These are phyloP conservation scores for Erpornis zantholeuca DNA, from an alignment of 2,113 vertebrate genomes.

Conservation along the genomic window DNA sequence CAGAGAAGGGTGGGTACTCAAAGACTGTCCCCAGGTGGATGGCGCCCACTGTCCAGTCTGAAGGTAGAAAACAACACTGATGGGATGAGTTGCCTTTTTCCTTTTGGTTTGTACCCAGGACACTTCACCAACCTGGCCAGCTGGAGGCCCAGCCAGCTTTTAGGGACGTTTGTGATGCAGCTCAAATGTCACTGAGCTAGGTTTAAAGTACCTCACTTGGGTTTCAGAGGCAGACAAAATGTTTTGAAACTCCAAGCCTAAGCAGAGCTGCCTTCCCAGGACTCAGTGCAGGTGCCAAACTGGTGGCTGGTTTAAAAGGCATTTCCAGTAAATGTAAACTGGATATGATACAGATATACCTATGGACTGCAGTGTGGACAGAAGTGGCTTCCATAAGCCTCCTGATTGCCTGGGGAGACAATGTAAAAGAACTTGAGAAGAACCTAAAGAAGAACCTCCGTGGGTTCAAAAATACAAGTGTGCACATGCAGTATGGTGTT, in stretches of 20 bases:
- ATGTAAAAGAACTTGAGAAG: neutral
- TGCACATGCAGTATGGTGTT: fast-evolving
- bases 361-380: neutral
- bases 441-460: neutral
- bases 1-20: neutral
- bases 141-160: neutral
- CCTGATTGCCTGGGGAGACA: neutral
- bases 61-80: neutral
- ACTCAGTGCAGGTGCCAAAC: neutral
- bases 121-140: neutral
- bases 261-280: neutral
- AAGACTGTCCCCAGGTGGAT: neutral
- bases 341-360: fast-evolving
- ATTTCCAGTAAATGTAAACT: neutral
- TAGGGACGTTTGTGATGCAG: neutral
- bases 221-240: neutral
- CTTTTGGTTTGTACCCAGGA: neutral
- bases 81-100: neutral
- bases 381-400: neutral
- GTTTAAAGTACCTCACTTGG: neutral
- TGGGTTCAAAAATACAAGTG: neutral
- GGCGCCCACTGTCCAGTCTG: neutral
- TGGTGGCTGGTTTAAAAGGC: neutral
- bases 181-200: neutral
- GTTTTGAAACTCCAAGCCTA: neutral